Evolutionary conservation across 2,888 invertebrate genomes (phyloP), one percentile per base, ranked within the genome.

Genomic region (Crossocerus cetratus): DNA sequence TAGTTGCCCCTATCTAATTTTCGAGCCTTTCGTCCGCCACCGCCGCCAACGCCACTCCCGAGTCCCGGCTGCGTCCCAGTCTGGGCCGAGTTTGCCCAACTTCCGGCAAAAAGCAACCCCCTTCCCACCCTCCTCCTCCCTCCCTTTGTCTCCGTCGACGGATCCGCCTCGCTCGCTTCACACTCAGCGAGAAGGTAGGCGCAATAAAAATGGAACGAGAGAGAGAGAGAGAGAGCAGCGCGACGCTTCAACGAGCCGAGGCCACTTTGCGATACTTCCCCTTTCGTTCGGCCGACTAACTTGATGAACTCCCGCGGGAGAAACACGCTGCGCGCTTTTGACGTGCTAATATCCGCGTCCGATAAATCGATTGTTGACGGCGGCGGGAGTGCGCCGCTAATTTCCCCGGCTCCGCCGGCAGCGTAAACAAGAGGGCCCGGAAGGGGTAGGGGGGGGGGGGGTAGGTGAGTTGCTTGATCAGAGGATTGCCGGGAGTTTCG

Each of bases 1-100:
- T 71, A 72, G 76, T 70, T 72, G 74, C 75, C 44, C 78, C 67
- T 74, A 72, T 71, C 74, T 77, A 70, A 77, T 77, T 80, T 74
- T 75, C 73, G 64, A 23, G 70, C 62, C 62, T 57, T 70, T 74
- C 74, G 60, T 63, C 70, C 70, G 64, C 58, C 49, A 57, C 57
- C 49, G 3, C 45, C 45, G 45, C 23, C 13, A n/a, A 3, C 13
- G 49, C 16, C n/a, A 49, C 3, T 49, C 1, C 49, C 49, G 4
- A 49, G 3, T 49, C n/a, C 49, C 49, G 49, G 49, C 49, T 49
- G 43, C 13, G n/a, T 49, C 32, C 32, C 32, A 11, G 32, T 32
- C 32, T 32, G 11, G 32, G 32, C 32, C 45, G 57, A 69, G 56
- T 69, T 76, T 72, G 58, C 61, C 70, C 76, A 73, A 81, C 72